phyloP scores from a whole-genome alignment of 2,797 vertebrate species.

The Rachycentron canadum region DNA sequence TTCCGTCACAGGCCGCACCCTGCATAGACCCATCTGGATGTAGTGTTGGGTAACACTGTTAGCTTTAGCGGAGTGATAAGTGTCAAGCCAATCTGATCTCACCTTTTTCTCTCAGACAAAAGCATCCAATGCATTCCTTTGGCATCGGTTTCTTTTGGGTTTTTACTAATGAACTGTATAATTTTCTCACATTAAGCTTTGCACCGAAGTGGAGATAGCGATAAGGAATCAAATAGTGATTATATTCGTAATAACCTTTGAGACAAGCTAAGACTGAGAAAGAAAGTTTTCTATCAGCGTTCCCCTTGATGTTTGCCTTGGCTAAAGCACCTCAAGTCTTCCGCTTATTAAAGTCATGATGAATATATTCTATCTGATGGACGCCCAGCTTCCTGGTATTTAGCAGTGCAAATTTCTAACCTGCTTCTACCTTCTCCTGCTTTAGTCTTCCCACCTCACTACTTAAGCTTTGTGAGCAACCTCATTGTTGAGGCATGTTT shows the following conservation, averaged over 20 bases:
- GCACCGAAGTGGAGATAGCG: slow-evolving; percentile 69
- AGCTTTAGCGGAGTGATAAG: slow-evolving; percentile 78
- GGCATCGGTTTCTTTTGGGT: slow-evolving; percentile 48
- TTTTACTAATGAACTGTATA: slow-evolving; percentile 52
- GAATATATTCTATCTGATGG: slow-evolving; percentile 82
- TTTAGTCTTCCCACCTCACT: slow-evolving; percentile 38
- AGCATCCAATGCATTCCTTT: slow-evolving; percentile 68
- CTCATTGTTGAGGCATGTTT: slow-evolving; percentile 79
- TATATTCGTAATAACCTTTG: slow-evolving; percentile 78
- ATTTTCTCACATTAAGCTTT: slow-evolving; percentile 78
- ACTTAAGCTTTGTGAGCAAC: slow-evolving; percentile 50
- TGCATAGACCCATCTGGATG: slow-evolving; percentile 76
- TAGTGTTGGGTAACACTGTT: slow-evolving; percentile 78
- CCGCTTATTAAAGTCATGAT: slow-evolving; percentile 84
- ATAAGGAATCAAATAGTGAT: slow-evolving; percentile 85
- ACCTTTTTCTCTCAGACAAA: slow-evolving; percentile 62
- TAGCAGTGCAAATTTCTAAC: slow-evolving; percentile 64
- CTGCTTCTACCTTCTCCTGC: slow-evolving; percentile 51
- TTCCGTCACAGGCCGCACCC: slow-evolving; percentile 77
- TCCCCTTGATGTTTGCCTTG: slow-evolving; percentile 87
- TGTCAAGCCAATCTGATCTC: slow-evolving; percentile 73
- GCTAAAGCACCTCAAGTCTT: slow-evolving; percentile 78
- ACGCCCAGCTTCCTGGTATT: slow-evolving; percentile 84
- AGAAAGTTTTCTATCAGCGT: slow-evolving; percentile 78
- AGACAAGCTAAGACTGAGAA: slow-evolving; percentile 70